Percentiles rank a stretch among this genome's conserved stretches.
Conservation (phyloP, 2,113 vertebrate species). For the Edolisoma coerulescens region DNA sequence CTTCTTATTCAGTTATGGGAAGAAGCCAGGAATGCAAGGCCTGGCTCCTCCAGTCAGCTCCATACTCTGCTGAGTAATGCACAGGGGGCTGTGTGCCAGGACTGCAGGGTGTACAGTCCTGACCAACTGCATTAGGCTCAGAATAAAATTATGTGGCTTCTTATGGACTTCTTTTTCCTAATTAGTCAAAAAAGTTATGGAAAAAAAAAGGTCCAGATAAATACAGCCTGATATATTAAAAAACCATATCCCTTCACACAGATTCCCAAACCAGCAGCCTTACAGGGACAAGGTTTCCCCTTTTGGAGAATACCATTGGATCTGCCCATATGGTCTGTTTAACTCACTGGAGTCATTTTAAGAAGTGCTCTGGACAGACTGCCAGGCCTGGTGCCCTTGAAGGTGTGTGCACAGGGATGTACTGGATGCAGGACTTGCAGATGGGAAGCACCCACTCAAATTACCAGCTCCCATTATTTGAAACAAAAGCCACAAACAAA, state of each 20-base stretch:
- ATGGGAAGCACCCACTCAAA: not conserved
- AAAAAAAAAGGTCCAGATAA: accelerated
- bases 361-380: not conserved
- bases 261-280: not conserved
- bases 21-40: not conserved
- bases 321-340: not conserved
- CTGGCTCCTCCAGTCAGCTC: not conserved
- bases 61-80: conserved; percentile 27
- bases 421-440: not conserved
- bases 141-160: not conserved
- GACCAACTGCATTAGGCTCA: not conserved
- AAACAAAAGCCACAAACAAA: not conserved
- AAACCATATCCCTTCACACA: not conserved
- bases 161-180: not conserved
- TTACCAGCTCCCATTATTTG: not conserved
- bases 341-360: not conserved
- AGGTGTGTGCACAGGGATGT: not conserved
- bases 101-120: not conserved
- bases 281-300: not conserved
- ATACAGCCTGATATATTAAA: not conserved
- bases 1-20: not conserved
- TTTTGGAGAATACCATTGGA: not conserved
- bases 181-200: not conserved
- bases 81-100: not conserved
- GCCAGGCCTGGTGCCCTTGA: conserved; percentile 16